Base-by-base conservation (phyloP, 2,113 vertebrate species). In the Plecturocebus donacophilus region DNA sequence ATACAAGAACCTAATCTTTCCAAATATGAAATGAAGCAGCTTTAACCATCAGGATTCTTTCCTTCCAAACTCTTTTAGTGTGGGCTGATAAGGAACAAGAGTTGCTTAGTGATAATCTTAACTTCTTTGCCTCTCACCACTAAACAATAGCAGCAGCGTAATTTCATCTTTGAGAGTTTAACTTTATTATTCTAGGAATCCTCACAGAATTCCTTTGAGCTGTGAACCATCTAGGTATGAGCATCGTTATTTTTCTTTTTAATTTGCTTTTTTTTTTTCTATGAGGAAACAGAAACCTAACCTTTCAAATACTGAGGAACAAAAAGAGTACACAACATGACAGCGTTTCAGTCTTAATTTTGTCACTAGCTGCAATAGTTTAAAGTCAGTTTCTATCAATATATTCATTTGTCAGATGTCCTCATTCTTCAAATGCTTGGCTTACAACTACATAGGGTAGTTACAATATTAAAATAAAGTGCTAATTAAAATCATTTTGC, bases 401-500 rank as follows among this genome's bases (percentile, higher is more conserved):
- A 86, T 38, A 90, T 47, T 90, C 20, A 89, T 66, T 93, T 86
- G 17, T 94, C 47, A 82, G 77, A 77, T 87, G 61, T 35, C 66
- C 14, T 80, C n/a, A 82, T 91, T 54, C n/a, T 64, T 96, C 54
- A 90, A 58, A 94, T 92, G 6, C 4, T 83, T 97, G 6, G 19
- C 47, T 84, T 93, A 80, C 8, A 96, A 88, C 47, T 80, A 27
- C 8, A 93, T 5, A 70, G 19, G 1, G 21, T 11, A 89, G 38
- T 89, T 79, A 58, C 30, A 64, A 32, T n/a, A 80, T 91, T 61
- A 93, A 93, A 91, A 90, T 92, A 95, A 94, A 86, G 79, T 95
- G 47, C 23, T 42, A 90, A 96, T 56, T 83, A 12, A 96, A 96
- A 96, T 54, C 5, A n/a, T 58, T 76, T 95, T 84, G 35, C 76